Evolutionary conservation across 2,113 vertebrate species (phyloP).

Genomic region (Acanthisitta chloris): DNA sequence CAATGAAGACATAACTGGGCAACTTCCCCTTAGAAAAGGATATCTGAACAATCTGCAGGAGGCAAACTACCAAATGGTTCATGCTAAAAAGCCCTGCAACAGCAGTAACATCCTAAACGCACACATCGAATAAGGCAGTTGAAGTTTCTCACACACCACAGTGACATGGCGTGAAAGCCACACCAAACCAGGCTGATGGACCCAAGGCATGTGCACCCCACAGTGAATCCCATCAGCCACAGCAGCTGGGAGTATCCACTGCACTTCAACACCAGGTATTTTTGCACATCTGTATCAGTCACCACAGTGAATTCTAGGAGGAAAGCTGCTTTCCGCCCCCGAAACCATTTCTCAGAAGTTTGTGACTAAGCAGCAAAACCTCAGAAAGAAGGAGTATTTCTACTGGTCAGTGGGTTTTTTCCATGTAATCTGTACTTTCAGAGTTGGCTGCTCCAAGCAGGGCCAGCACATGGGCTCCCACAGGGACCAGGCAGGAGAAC

Average conservation of each 20-base stretch:
- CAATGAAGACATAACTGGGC: neutral
- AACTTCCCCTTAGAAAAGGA: neutral
- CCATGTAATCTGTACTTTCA: neutral
- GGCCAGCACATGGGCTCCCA: neutral
- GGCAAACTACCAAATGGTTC: neutral
- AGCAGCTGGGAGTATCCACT: accelerated
- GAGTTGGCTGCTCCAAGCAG: neutral
- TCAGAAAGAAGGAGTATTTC: neutral
- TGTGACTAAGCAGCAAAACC: neutral
- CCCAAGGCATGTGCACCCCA: accelerated
- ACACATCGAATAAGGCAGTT: neutral
- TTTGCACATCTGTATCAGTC: neutral
- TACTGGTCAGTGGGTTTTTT: neutral
- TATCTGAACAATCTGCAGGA: neutral
- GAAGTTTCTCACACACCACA: neutral
- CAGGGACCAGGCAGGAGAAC: neutral
- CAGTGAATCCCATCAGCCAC: accelerated
- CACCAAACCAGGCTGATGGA: accelerated
- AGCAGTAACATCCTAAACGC: accelerated
- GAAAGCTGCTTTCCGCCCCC: neutral
- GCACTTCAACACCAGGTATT: neutral
- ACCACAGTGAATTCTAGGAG: neutral
- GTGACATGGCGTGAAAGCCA: accelerated
- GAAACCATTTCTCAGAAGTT: neutral
- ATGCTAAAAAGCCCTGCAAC: neutral